Conservation (phyloP, 1,140 invertebrate species). For the Rhopalosiphum maidis region DNA sequence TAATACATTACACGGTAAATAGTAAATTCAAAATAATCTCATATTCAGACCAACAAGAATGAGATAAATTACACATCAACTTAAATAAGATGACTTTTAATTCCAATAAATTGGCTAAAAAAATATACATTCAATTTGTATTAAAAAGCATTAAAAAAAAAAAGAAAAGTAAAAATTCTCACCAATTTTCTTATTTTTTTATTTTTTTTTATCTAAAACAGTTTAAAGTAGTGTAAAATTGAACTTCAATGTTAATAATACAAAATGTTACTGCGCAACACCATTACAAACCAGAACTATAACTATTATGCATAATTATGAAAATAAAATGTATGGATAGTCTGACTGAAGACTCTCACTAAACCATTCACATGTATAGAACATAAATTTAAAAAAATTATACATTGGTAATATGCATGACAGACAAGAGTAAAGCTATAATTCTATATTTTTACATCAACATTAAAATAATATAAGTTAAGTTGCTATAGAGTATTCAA, state of each 20-base stretch:
- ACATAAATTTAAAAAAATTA: background rate
- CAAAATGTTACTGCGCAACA: slow-evolving; percentile 26
- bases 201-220: background rate
- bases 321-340: background rate
- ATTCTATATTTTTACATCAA: background rate
- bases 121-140: slow-evolving; percentile 49
- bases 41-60: slow-evolving; percentile 37
- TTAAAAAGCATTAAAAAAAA: slow-evolving; percentile 30
- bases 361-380: background rate
- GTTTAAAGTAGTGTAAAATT: background rate
- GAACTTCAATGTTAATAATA: background rate
- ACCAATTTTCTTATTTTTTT: background rate
- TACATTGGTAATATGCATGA: background rate
- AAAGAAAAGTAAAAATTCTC: slow-evolving; percentile 31
- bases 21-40: slow-evolving; percentile 23
- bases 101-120: slow-evolving; percentile 32
- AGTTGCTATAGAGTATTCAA: background rate
- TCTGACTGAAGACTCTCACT: background rate
- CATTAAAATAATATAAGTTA: background rate
- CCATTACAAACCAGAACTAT: background rate
- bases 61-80: slow-evolving; percentile 32
- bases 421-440: background rate
- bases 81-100: slow-evolving; percentile 21
- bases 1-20: slow-evolving; percentile 18
- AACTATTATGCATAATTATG: background rate